Percentiles rank a stretch among this genome's conserved stretches.
phyloP scores from a whole-genome alignment of 35 echinoderm and acorn worm genomes.

The Anneissia japonica region DNA sequence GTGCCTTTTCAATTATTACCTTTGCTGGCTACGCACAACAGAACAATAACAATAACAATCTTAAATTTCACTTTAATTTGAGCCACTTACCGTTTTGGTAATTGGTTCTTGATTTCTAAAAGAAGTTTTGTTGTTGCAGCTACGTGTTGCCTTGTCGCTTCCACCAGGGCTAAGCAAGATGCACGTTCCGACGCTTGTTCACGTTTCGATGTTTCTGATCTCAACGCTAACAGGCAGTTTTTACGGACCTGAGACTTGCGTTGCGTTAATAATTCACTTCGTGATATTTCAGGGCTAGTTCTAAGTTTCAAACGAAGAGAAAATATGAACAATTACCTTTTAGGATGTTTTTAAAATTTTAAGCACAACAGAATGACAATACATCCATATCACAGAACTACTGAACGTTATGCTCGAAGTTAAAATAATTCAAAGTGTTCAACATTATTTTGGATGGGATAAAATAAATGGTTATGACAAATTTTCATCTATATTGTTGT shows the following conservation, averaged over 20 bases:
- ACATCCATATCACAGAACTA: no score
- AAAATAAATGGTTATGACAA: no score
- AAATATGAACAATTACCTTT: not conserved
- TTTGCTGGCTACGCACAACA: no score
- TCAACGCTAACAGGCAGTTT: not conserved
- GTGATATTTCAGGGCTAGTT: not conserved
- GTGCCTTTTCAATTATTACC: no score
- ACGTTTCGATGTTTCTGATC: not conserved
- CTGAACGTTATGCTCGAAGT: no score
- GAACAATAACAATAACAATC: no score
- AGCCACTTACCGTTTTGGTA: not conserved
- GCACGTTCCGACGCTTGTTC: not conserved
- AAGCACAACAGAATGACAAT: no score
- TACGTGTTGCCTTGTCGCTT: not conserved
- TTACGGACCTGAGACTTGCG: not conserved
- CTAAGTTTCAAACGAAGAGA: not conserved
- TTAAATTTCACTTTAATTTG: not conserved
- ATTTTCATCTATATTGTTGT: no score
- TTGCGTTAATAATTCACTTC: not conserved
- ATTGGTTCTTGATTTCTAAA: conserved; percentile 16
- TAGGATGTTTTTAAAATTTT: no score
- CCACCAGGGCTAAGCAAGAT: not conserved
- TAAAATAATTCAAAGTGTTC: no score
- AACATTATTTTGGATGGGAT: no score
- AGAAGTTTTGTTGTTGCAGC: not conserved